Evolutionary conservation across 1,140 invertebrate genomes (phyloP).

Genomic region (Campoletis sonorensis): DNA sequence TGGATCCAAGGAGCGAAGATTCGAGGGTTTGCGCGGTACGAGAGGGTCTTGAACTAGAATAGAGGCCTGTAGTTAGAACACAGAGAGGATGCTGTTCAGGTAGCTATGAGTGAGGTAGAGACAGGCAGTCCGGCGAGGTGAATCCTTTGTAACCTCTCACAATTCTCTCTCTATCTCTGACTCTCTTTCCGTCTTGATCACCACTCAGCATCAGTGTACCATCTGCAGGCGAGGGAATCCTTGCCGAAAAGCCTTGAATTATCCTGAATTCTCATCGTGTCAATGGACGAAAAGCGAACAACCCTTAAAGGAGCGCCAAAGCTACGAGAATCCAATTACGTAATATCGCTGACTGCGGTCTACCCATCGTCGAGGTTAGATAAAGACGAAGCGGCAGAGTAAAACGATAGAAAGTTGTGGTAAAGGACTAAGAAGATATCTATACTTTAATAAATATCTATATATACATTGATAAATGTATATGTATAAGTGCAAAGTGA

Average conservation of each 20-base stretch:
- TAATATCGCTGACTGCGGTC: conserved; percentile 46
- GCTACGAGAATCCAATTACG: conserved; percentile 49
- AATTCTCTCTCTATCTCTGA: conserved; percentile 6
- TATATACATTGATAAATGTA: neutral
- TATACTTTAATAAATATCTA: neutral
- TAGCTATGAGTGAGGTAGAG: conserved; percentile 48
- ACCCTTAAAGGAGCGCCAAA: conserved; percentile 23
- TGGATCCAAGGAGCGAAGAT: conserved; percentile 11
- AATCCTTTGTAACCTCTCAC: conserved; percentile 47
- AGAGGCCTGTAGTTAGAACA: conserved; percentile 17
- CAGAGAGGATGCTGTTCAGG: conserved; percentile 23
- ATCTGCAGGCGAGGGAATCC: conserved; percentile 59
- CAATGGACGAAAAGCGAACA: conserved; percentile 55
- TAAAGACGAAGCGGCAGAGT: conserved; percentile 23
- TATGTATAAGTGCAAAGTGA: neutral
- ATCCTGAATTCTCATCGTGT: conserved; percentile 60
- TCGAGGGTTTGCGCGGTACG: conserved; percentile 8
- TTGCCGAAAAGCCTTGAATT: conserved; percentile 54
- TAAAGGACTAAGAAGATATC: conserved; percentile 17
- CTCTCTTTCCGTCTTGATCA: conserved; percentile 15
- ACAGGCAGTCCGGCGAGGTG: conserved; percentile 45
- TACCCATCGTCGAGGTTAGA: conserved; percentile 28
- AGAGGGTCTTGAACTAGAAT: conserved; percentile 20
- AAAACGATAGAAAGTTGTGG: conserved; percentile 9
- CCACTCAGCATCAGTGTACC: conserved; percentile 40